Percentiles rank a stretch among this genome's conserved stretches.
Conservation (phyloP, 2,888 invertebrate species). For the Cordilura impudica region DNA sequence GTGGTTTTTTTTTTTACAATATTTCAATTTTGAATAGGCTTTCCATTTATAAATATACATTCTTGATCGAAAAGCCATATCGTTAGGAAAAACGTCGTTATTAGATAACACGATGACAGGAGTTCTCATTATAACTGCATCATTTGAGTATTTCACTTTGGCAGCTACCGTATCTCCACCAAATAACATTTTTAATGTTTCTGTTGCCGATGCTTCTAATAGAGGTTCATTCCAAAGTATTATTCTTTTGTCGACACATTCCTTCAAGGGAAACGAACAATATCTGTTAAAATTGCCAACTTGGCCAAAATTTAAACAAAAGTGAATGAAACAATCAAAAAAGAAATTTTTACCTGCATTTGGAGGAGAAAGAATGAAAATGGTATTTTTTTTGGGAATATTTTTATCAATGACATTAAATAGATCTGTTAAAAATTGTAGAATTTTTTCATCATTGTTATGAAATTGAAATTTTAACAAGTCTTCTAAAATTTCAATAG, state of each 20-base stretch:
- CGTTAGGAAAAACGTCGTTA: slow-evolving; percentile 39
- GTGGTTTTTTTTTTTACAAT: too few species aligned
- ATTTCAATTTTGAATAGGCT: too few species aligned
- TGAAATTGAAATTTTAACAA: too few species aligned
- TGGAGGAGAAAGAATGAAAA: too few species aligned
- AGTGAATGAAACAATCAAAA: neutral
- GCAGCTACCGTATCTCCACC: slow-evolving; percentile 31
- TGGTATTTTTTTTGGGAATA: too few species aligned
- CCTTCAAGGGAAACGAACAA: slow-evolving; percentile 41
- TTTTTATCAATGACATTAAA: too few species aligned
- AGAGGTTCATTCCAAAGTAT: slow-evolving; percentile 30
- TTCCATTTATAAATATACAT: neutral
- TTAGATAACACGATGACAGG: slow-evolving; percentile 41
- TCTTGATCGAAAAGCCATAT: slow-evolving; percentile 19
- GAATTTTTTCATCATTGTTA: too few species aligned
- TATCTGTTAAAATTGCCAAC: slow-evolving; percentile 40
- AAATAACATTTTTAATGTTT: slow-evolving; percentile 25
- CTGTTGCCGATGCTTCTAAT: slow-evolving; percentile 20
- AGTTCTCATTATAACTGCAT: slow-evolving; percentile 43
- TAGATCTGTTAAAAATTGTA: too few species aligned
- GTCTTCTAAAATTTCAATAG: too few species aligned
- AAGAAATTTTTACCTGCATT: too few species aligned
- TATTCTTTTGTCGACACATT: slow-evolving; percentile 37
- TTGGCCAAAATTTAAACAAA: slow-evolving; percentile 27
- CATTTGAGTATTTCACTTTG: slow-evolving; percentile 38